phyloP scores from a whole-genome alignment of 2,888 invertebrate species.

The Lomographa bimaculata region DNA sequence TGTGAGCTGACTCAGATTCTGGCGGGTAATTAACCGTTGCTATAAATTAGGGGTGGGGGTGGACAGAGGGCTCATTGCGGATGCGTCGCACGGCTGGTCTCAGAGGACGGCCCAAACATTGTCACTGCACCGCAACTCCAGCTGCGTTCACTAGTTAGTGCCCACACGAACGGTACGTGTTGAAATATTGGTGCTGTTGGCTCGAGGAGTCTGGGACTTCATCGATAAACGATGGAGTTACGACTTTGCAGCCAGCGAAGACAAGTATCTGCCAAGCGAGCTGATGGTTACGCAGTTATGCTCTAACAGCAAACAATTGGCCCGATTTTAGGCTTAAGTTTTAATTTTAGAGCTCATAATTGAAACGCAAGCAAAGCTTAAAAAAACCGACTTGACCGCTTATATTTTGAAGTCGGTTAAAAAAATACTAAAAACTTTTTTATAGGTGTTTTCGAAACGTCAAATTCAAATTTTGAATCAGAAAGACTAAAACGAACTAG shows the following conservation, averaged over 20 bases:
- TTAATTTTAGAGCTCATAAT: too few relatives aligned
- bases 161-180: constrained; percentile 57
- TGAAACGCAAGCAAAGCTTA: too few relatives aligned
- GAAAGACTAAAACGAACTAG: too few relatives aligned
- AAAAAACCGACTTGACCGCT: too few relatives aligned
- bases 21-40: constrained; percentile 73
- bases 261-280: too few relatives aligned
- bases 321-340: too few relatives aligned
- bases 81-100: constrained; percentile 52
- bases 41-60: constrained; percentile 64
- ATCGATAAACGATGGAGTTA: constrained; percentile 37
- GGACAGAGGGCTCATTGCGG: constrained; percentile 59
- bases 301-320: too few relatives aligned
- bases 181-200: constrained; percentile 60
- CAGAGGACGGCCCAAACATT: constrained; percentile 58
- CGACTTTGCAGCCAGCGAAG: constrained; percentile 20
- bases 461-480: too few relatives aligned
- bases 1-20: constrained; percentile 64
- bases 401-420: too few relatives aligned
- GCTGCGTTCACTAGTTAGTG: constrained; percentile 73
- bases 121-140: constrained; percentile 69
- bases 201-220: constrained; percentile 40
- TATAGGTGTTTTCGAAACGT: too few relatives aligned
- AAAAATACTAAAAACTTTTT: too few relatives aligned
- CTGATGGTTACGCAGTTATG: too few relatives aligned